A percentile compares a stretch with the other conserved stretches of the same genome.
Conservation (phyloP, 2,888 invertebrate genomes). For the Ceraclea dissimilis region DNA sequence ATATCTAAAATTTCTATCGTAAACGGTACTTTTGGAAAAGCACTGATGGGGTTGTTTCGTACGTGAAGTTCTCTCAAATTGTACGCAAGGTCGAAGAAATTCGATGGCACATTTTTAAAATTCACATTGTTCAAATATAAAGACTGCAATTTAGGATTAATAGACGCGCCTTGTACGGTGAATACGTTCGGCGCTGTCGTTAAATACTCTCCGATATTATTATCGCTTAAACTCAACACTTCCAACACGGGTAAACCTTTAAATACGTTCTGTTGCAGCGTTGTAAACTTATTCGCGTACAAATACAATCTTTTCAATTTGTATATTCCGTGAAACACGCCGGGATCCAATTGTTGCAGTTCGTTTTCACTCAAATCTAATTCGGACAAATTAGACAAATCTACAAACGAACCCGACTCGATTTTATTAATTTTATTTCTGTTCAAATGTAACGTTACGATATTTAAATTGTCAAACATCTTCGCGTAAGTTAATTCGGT, state of each 20-base stretch:
- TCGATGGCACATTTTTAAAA: conserved; percentile 34
- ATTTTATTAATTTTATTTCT: conserved; percentile 36
- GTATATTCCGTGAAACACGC: conserved; percentile 36
- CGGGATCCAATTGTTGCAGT: conserved; percentile 35
- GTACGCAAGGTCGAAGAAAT: conserved; percentile 41
- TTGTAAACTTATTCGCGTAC: conserved; percentile 39
- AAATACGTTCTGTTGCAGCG: conserved; percentile 37
- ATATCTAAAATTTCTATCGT: conserved; percentile 53
- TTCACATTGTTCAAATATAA: conserved; percentile 37
- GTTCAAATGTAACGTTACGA: conserved; percentile 34
- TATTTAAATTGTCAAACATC: conserved; percentile 13
- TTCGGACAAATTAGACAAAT: conserved; percentile 34
- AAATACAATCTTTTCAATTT: conserved; percentile 41
- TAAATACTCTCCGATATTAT: conserved; percentile 37
- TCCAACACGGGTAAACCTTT: conserved; percentile 37
- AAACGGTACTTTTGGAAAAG: conserved; percentile 49
- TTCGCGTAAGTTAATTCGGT: conserved; percentile 26
- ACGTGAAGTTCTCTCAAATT: conserved; percentile 42
- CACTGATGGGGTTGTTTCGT: conserved; percentile 47
- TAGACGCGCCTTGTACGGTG: conserved; percentile 37
- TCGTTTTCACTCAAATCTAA: conserved; percentile 41
- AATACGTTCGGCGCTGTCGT: conserved; percentile 34
- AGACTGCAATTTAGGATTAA: conserved; percentile 35
- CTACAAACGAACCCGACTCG: conserved; percentile 31
- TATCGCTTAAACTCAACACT: conserved; percentile 41